A percentile compares a stretch with the other conserved stretches of the same genome.
Conservation (phyloP, 2,888 invertebrate genomes). For the Torymus texanus region DNA sequence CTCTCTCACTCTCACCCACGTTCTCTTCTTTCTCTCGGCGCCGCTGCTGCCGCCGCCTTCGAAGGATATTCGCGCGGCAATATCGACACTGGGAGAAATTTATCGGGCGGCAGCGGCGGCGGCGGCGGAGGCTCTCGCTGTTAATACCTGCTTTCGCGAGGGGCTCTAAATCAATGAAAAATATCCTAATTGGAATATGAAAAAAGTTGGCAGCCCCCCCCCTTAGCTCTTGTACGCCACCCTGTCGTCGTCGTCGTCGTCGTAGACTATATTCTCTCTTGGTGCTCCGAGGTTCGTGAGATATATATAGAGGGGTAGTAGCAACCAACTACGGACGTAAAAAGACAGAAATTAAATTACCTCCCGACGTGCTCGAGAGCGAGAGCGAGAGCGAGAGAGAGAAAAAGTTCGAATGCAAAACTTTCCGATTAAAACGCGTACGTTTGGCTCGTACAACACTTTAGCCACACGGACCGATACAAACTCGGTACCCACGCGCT, state of each 20-base stretch:
- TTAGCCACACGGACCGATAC: too few relatives aligned
- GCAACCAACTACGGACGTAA: slow-evolving; percentile 41
- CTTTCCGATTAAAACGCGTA: slow-evolving; percentile 14
- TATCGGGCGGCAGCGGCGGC: slow-evolving; percentile 64
- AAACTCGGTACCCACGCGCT: too few relatives aligned
- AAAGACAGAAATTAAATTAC: slow-evolving; percentile 69
- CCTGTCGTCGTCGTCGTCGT: too few relatives aligned
- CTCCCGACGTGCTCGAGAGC: too few relatives aligned
- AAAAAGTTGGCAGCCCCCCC: slow-evolving; percentile 71
- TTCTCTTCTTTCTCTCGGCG: background rate
- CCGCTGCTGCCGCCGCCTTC: background rate
- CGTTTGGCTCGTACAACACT: too few relatives aligned
- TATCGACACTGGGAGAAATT: slow-evolving; percentile 71
- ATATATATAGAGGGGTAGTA: background rate
- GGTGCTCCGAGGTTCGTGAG: background rate
- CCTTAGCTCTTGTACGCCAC: background rate
- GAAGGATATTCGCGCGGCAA: slow-evolving; percentile 49
- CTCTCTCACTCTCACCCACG: background rate
- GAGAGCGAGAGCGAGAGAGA: too few relatives aligned
- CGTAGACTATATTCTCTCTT: too few relatives aligned
- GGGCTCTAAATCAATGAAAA: slow-evolving; percentile 74
- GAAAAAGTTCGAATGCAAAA: background rate
- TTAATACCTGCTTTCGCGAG: slow-evolving; percentile 71
- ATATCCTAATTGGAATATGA: slow-evolving; percentile 75
- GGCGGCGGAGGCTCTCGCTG: slow-evolving; percentile 58